A percentile compares a stretch with the other conserved stretches of the same genome.
phyloP scores from a whole-genome alignment of 2,797 vertebrate species.

The Peromyscus aztecus region DNA sequence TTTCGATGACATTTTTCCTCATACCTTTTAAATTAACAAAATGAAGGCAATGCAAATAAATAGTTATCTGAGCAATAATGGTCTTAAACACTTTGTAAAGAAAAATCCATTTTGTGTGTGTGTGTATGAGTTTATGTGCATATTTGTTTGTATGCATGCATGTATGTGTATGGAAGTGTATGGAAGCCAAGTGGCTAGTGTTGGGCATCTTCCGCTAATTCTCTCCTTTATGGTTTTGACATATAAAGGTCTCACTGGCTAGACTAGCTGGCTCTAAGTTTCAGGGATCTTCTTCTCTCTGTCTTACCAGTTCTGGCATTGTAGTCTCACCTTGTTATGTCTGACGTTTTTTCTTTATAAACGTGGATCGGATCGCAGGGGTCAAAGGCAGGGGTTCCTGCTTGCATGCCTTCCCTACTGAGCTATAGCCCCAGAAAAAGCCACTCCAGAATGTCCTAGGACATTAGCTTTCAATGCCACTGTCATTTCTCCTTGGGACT shows the following conservation, averaged over 20 bases:
- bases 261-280: neutral
- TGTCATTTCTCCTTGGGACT: neutral
- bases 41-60: neutral
- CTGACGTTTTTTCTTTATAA: neutral
- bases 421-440: neutral
- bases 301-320: neutral
- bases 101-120: neutral
- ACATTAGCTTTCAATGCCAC: neutral
- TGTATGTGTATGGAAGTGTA: neutral
- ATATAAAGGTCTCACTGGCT: neutral
- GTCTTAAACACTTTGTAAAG: neutral
- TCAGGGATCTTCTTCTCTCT: neutral
- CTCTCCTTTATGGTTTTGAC: neutral
- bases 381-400: neutral
- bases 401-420: neutral
- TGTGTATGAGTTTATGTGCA: neutral
- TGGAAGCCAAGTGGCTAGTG: neutral
- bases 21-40: neutral
- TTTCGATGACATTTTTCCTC: neutral
- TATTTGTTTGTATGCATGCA: neutral
- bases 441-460: neutral
- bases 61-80: constrained; percentile 12
- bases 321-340: neutral
- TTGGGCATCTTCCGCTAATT: neutral
- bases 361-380: rapidly evolving